Percentiles rank a stretch among this genome's conserved stretches.
Conservation (phyloP, 2,888 invertebrate species). For the Clivina fossor region DNA sequence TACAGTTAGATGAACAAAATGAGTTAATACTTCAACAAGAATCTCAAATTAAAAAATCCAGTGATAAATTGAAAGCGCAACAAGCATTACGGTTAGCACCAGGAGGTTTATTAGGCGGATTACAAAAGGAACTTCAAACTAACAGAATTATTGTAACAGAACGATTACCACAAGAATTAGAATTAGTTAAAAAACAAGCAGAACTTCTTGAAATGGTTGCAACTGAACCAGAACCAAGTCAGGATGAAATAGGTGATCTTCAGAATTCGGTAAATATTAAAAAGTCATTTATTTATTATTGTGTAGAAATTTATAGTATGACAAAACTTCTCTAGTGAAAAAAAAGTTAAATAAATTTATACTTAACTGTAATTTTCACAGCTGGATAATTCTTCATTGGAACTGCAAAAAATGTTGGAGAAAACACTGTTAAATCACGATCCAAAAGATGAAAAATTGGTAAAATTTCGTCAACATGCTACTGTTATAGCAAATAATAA, state of each 20-base stretch:
- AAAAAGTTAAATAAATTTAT: not conserved
- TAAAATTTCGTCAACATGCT: conserved; percentile 84
- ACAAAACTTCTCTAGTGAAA: not conserved
- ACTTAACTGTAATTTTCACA: conserved; percentile 38
- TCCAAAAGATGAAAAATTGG: conserved; percentile 71
- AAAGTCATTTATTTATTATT: too few species aligned
- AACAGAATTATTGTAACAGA: conserved; percentile 58
- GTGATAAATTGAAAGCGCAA: conserved; percentile 16
- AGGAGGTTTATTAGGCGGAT: conserved; percentile 65
- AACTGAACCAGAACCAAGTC: conserved; percentile 59
- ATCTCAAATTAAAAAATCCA: conserved; percentile 12
- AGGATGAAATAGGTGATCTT: conserved; percentile 36
- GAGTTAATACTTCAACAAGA: conserved; percentile 16
- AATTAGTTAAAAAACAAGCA: conserved; percentile 64
- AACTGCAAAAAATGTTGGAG: conserved; percentile 73
- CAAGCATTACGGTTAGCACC: conserved; percentile 37
- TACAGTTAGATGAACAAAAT: conserved; percentile 23
- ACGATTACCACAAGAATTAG: conserved; percentile 73
- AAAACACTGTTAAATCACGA: conserved; percentile 66
- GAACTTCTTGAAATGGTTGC: conserved; percentile 70
- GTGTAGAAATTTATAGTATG: not conserved
- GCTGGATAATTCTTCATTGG: conserved; percentile 59
- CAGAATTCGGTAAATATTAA: conserved; percentile 10
- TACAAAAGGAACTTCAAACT: conserved; percentile 60
- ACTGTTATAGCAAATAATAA: conserved; percentile 79